phyloP scores from a whole-genome alignment of 2,797 vertebrate genomes.

The Alca torda region DNA sequence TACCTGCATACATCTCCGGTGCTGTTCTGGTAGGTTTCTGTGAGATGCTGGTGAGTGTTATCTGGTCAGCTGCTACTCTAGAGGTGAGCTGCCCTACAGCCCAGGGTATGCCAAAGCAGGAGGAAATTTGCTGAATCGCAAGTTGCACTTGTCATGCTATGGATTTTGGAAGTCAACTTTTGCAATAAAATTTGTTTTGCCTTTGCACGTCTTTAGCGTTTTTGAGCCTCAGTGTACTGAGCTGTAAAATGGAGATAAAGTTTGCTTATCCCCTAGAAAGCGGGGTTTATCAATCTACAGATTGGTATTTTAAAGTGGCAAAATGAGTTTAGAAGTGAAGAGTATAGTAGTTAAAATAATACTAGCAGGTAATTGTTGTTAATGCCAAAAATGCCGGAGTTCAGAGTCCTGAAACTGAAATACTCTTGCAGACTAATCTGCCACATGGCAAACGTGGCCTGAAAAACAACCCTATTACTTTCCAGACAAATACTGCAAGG shows the following conservation, averaged over 20 bases:
- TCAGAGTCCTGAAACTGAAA: neutral
- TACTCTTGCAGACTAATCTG: neutral
- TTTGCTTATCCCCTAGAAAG: neutral
- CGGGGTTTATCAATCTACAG: neutral
- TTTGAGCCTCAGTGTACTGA: neutral
- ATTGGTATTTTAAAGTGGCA: neutral
- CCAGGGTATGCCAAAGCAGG: neutral
- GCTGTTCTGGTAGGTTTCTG: neutral
- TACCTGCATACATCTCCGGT: accelerated
- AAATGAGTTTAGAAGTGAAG: neutral
- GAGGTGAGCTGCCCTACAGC: neutral
- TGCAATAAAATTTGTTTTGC: accelerated
- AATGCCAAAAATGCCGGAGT: neutral
- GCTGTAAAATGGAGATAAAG: neutral
- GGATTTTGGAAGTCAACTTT: neutral
- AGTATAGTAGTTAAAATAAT: neutral
- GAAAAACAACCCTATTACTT: neutral
- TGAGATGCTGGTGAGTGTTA: neutral
- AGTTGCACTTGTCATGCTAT: neutral
- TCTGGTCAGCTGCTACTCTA: neutral
- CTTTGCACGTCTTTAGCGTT: neutral
- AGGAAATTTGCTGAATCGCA: neutral
- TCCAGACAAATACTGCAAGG: neutral
- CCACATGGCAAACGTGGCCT: accelerated
- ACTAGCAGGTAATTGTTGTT: neutral